Evolutionary conservation across 2,113 vertebrate species (phyloP), one percentile per base, ranked within the genome.

Genomic region (Lampris megalopsis): DNA sequence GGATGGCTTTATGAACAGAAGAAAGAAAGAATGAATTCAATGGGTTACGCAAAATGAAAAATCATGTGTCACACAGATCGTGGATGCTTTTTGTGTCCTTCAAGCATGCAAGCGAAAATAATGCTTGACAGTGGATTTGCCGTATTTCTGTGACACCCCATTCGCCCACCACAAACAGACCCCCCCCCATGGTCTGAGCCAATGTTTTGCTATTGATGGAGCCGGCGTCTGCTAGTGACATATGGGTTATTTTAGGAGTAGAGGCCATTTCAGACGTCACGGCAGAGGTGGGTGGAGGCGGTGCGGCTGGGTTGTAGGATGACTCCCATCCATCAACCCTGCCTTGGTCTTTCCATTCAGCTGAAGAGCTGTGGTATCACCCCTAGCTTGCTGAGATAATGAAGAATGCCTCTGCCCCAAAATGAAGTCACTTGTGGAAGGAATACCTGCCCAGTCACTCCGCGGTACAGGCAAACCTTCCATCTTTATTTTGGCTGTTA

Each of bases 281-380:
- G n/a, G 4, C 8, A 47, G 42, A 10, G 66, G 37, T 54, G 45
- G 5, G 38, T 10, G 6, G 37, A 59, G 64, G 8, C 9, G 45
- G 56, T 40, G 62, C 24, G 3, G 3, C 38, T 74, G 71, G 83
- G 64, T 57, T 0, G 3, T 43, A 81, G 68, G 69, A 48, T 80
- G 72, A 84, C 78, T 60, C 75, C 75, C 78, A 70, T 79, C 78
- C 75, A 53, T 82, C 63, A 75, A 6, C 8, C 35, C 8, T 5
- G 56, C 56, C 56, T 7, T 38, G 64, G 1, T 11, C 63, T 48
- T 52, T 53, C 36, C 37, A 38, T 53, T 37, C 4, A 41, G 38
- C 40, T 62, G n/a, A 67, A 68, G 35, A n/a, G 2, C 53, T 24
- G 7, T 65, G 57, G 37, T 68, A 67, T 57, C 59, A 66, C 42